Evolutionary conservation across 2,888 invertebrate genomes (phyloP), one percentile per base, ranked within the genome.

Genomic region (Acleris emargana): DNA sequence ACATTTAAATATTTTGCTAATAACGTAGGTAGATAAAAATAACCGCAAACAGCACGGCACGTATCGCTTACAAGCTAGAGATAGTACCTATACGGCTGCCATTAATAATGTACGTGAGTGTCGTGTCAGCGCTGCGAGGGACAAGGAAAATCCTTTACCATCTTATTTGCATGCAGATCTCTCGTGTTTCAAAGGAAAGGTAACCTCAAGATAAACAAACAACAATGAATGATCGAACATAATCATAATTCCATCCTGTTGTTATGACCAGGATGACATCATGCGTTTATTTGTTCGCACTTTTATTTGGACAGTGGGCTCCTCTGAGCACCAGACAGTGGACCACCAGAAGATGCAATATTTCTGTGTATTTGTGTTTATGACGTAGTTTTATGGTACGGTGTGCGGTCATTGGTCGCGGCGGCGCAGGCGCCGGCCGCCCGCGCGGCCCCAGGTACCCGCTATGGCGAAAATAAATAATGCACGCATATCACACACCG

Each of bases 391-490:
- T 67, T 49, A 69, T 69, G 72, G 64, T 71, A 75, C 73, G 70
- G 69, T 43, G 58, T 57, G 64, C 89, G 89, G 89, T 90, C 90
- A 89, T 85, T 73, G 89, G 73, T 81, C 89, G 82, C 75, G 45
- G 45, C 45, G 45, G 45, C 16, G 6, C 69, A 75, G 73, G 70
- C 74, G 76, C 72, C 73, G 77, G 81, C 80, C 78, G 73, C 71
- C 70, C 68, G 67, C 62, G 68, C 78, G 86, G 87, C 87, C 86
- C 76, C 88, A 82, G 81, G 79, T 81, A 76, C 76, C 73, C 74
- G 77, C 75, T 78, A 78, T 81, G 79, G 87, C 87, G 82, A 84
- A 88, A 85, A 89, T 88, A 88, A 85, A 89, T 88, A 86, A 84
- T 85, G 83, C 86, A 84, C 72, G 73, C 74, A 72, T 71, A 75